Conservation (phyloP, 2,113 vertebrate genomes). For the Herpailurus yagouaroundi region DNA sequence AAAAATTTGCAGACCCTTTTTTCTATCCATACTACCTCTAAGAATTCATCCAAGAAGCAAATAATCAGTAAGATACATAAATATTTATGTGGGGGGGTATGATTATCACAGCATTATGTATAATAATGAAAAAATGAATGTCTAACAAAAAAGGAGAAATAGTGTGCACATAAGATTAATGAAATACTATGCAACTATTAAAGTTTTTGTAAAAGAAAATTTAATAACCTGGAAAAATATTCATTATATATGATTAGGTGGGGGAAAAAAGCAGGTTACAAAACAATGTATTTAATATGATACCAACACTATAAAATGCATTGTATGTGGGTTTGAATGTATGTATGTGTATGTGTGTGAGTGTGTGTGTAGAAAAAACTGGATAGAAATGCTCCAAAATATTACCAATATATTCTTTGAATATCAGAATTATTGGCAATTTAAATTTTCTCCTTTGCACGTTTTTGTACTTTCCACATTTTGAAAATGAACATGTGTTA, state of each 20-base stretch:
- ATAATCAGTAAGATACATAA: conserved; percentile 26
- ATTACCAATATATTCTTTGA: conserved; percentile 30
- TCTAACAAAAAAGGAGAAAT: not conserved
- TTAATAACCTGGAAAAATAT: conserved; percentile 25
- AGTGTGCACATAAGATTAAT: not conserved
- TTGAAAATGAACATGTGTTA: conserved; percentile 65
- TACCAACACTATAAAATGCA: not conserved
- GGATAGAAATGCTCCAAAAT: not conserved
- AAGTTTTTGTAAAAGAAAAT: conserved; percentile 39
- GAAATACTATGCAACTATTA: not conserved
- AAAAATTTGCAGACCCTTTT: not conserved
- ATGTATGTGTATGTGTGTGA: not conserved
- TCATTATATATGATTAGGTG: not conserved
- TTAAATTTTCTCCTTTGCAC: conserved; percentile 42
- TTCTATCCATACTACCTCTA: not conserved
- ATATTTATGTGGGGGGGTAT: not conserved
- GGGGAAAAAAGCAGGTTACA: not conserved
- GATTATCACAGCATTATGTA: not conserved
- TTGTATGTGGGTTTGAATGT: not conserved
- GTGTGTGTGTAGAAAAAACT: not conserved
- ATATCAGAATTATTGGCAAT: conserved; percentile 17
- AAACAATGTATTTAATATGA: conserved; percentile 14
- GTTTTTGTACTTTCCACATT: conserved; percentile 48
- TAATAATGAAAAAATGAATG: conserved; percentile 27
- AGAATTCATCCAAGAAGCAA: not conserved